phyloP scores from a whole-genome alignment of 1,140 invertebrate genomes.

The Drosophila mayri region DNA sequence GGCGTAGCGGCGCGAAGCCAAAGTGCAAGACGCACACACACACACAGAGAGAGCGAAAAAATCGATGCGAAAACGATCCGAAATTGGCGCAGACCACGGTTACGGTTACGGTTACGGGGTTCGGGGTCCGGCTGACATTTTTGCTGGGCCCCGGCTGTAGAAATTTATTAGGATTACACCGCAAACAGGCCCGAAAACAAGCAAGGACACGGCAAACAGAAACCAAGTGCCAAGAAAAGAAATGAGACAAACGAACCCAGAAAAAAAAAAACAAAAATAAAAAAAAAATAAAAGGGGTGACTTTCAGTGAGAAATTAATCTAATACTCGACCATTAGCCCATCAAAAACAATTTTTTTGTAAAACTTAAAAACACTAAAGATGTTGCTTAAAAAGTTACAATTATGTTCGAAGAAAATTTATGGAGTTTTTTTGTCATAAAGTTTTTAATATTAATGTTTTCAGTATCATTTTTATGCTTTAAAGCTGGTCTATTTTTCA shows the following conservation, averaged over 20 bases:
- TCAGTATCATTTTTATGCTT: background rate
- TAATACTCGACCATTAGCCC: slow-evolving; percentile 42
- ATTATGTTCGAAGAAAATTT: background rate
- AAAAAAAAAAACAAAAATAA: slow-evolving; percentile 4
- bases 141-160: slow-evolving; percentile 45
- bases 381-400: background rate
- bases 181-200: slow-evolving; percentile 38
- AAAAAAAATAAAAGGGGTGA: background rate
- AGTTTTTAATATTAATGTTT: background rate
- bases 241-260: slow-evolving; percentile 14
- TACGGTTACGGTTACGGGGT: slow-evolving; percentile 7
- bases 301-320: slow-evolving; percentile 35
- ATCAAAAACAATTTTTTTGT: background rate
- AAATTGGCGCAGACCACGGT: slow-evolving; percentile 52
- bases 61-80: slow-evolving; percentile 59
- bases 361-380: background rate
- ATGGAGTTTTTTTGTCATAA: background rate
- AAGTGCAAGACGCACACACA: slow-evolving; percentile 31
- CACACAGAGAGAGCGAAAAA: slow-evolving; percentile 4
- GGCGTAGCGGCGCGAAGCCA: slow-evolving; percentile 35
- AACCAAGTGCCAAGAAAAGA: slow-evolving; percentile 16
- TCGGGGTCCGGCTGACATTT: slow-evolving; percentile 50
- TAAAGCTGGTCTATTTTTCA: background rate
- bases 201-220: slow-evolving; percentile 37
- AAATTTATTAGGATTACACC: slow-evolving; percentile 72